Evolutionary conservation across 2,797 vertebrate species (phyloP).

Genomic region (Crenichthys baileyi): DNA sequence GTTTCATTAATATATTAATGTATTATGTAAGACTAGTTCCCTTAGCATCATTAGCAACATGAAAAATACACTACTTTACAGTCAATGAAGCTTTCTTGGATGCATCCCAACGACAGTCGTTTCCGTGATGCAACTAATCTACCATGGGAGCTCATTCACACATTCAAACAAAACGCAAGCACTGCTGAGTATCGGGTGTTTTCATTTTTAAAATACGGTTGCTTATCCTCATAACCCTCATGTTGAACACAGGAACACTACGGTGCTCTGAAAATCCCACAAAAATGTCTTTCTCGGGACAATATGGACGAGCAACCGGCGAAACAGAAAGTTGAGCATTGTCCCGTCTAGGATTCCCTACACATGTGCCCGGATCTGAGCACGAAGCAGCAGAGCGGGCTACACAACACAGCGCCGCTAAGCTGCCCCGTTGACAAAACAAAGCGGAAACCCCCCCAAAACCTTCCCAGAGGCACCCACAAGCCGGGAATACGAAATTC

Average conservation of each 20-base stretch:
- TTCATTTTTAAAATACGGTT: neutral
- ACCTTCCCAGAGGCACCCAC: rapidly evolving
- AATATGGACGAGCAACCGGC: neutral
- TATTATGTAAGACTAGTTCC: neutral
- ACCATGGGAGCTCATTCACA: neutral
- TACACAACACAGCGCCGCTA: constrained; percentile 36
- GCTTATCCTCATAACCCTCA: neutral
- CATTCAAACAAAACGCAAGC: neutral
- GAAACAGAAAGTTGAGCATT: neutral
- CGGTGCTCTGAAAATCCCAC: neutral
- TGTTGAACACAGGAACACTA: neutral
- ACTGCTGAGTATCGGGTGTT: neutral
- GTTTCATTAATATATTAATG: neutral
- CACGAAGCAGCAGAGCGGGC: constrained; percentile 20
- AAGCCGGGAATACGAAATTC: neutral
- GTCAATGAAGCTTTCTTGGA: neutral
- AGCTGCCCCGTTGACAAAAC: constrained; percentile 24
- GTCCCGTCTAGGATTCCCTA: neutral
- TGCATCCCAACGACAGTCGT: neutral
- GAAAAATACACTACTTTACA: neutral
- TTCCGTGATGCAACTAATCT: neutral
- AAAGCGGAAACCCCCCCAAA: neutral
- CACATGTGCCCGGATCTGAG: constrained; percentile 48
- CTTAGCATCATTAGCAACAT: neutral
- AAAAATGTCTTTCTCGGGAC: too few species aligned